Evolutionary conservation across 2,797 vertebrate species (phyloP).

Genomic region (Avahi laniger): DNA sequence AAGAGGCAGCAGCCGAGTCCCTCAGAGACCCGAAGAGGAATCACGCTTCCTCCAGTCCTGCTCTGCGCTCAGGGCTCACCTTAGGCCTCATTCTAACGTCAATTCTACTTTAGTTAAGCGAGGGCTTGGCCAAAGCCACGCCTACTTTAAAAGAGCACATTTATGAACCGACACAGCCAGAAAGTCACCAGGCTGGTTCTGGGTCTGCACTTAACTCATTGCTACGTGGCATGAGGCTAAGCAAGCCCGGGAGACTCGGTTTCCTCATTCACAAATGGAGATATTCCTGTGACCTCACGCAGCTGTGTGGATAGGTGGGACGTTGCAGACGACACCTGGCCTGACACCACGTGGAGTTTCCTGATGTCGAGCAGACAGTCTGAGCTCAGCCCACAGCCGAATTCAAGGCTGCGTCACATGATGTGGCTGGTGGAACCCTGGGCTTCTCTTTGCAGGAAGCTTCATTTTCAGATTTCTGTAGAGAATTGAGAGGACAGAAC

Average conservation of each 20-base stretch:
- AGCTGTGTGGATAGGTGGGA: neutral
- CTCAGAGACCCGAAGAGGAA: neutral
- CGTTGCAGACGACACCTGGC: accelerated
- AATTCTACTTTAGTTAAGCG: too few species aligned
- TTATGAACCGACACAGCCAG: neutral
- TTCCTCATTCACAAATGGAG: neutral
- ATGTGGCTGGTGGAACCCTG: too few species aligned
- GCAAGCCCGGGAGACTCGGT: neutral
- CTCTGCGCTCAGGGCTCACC: accelerated
- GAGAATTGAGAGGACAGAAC: neutral
- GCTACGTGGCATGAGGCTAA: accelerated
- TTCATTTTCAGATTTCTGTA: neutral
- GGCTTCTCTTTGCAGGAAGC: neutral
- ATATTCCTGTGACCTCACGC: accelerated
- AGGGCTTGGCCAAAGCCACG: accelerated
- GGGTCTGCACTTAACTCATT: accelerated
- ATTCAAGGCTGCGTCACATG: neutral
- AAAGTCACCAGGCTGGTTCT: neutral
- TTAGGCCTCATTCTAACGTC: too few species aligned
- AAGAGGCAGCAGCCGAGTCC: neutral
- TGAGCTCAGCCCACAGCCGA: neutral
- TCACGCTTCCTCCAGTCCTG: accelerated
- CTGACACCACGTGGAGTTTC: accelerated
- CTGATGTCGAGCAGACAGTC: accelerated
- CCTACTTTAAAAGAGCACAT: too few species aligned